phyloP scores from a whole-genome alignment of 2,888 invertebrate species.

The Andrena bucephala region DNA sequence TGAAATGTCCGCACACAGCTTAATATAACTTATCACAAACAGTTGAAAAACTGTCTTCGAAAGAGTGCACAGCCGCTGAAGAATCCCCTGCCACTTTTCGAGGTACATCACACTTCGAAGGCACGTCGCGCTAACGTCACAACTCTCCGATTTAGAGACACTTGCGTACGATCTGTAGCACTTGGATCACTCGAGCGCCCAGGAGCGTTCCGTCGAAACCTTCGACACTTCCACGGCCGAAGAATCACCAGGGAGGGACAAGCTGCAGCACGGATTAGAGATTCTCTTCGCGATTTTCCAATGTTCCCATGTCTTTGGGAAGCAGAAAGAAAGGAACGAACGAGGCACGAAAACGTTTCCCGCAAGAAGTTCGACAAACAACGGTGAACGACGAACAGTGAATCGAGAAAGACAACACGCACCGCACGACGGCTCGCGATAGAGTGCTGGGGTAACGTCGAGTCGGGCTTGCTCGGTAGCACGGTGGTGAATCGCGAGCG shows the following conservation, averaged over 20 bases:
- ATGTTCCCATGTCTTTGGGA: too few relatives aligned
- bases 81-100: too few relatives aligned
- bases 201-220: slow-evolving; percentile 5
- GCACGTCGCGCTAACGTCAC: background rate
- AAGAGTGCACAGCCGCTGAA: too few relatives aligned
- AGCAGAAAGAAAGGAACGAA: too few relatives aligned
- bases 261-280: background rate
- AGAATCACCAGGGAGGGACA: too few relatives aligned
- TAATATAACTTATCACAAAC: too few relatives aligned
- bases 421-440: slow-evolving; percentile 71
- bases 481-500: slow-evolving; percentile 32
- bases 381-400: background rate
- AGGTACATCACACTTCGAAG: too few relatives aligned
- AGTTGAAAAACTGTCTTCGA: too few relatives aligned
- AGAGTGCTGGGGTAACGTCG: slow-evolving; percentile 68
- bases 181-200: background rate
- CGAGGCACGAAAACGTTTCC: background rate
- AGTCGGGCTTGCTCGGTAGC: slow-evolving; percentile 57
- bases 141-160: background rate
- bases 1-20: too few relatives aligned
- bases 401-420: slow-evolving; percentile 29
- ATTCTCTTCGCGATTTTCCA: background rate
- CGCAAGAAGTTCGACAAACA: background rate
- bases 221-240: slow-evolving; percentile 1
- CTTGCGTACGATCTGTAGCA: slow-evolving; percentile 2